phyloP scores from a whole-genome alignment of 2,888 invertebrate genomes.

The Noctuana brunneofusca region DNA sequence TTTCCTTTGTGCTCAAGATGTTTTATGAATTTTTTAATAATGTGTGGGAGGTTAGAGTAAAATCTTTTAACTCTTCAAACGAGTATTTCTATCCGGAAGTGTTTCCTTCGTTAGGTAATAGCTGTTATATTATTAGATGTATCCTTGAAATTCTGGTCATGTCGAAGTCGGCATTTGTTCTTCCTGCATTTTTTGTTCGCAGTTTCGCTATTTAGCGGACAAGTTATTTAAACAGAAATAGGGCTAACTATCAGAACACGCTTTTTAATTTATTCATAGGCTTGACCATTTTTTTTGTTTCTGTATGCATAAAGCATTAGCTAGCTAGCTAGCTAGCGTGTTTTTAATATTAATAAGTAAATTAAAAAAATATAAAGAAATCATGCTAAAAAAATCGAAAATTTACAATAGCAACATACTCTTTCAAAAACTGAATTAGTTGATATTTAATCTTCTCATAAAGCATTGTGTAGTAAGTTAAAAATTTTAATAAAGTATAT shows the following conservation, averaged over 20 bases:
- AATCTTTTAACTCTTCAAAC: background rate
- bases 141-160: constrained; percentile 43
- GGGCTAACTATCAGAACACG: background rate
- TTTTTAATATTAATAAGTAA: too few species aligned
- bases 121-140: constrained; percentile 36
- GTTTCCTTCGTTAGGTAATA: constrained; percentile 30
- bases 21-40: constrained; percentile 15
- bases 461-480: too few species aligned
- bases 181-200: constrained; percentile 26
- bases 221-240: background rate
- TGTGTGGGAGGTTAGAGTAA: background rate
- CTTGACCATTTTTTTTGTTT: background rate
- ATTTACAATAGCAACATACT: too few species aligned
- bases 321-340: too few species aligned
- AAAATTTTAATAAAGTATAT: too few species aligned
- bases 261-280: background rate
- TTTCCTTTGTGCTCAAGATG: constrained; percentile 25
- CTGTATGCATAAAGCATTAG: too few species aligned
- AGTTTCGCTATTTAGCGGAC: constrained; percentile 9
- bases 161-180: constrained; percentile 17
- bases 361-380: too few species aligned
- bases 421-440: too few species aligned
- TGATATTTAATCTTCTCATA: too few species aligned
- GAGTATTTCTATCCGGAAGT: constrained; percentile 34
- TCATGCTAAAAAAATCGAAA: too few species aligned